phyloP scores from a whole-genome alignment of 2,888 invertebrate genomes.

The Lasius fuliginosus region DNA sequence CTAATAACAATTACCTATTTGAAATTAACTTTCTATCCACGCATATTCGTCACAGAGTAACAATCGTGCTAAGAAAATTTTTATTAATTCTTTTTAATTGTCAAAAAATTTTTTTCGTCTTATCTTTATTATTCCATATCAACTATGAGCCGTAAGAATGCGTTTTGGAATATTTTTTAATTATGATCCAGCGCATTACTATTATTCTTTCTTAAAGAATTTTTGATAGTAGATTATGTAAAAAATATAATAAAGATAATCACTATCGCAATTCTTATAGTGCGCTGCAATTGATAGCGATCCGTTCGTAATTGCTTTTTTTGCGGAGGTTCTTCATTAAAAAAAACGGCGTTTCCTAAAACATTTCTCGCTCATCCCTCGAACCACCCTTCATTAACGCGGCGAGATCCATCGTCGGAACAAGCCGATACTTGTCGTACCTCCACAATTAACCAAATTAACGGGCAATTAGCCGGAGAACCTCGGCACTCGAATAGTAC shows the following conservation, averaged over 20 bases:
- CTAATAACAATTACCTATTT: background rate
- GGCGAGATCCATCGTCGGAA: constrained; percentile 38
- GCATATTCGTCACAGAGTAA: background rate
- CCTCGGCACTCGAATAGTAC: constrained; percentile 59
- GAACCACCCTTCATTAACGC: constrained; percentile 47
- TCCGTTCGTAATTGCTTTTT: constrained; percentile 29
- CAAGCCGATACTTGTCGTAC: constrained; percentile 58
- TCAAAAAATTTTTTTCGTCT: background rate
- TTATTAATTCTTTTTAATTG: background rate
- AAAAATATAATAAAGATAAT: constrained; percentile 19
- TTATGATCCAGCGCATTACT: background rate
- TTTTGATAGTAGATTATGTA: background rate
- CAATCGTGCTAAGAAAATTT: background rate
- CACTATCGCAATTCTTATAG: background rate
- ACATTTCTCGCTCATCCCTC: constrained; percentile 4
- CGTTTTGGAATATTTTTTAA: background rate
- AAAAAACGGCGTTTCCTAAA: constrained; percentile 40
- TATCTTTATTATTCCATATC: background rate
- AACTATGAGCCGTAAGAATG: background rate
- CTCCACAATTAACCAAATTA: constrained; percentile 75
- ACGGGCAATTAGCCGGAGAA: constrained; percentile 75
- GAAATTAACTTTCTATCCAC: background rate
- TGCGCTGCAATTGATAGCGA: constrained; percentile 16
- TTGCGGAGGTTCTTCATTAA: constrained; percentile 20
- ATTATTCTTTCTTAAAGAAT: background rate